Conservation (phyloP, 2,797 vertebrate species). For the Psittacula echo region DNA sequence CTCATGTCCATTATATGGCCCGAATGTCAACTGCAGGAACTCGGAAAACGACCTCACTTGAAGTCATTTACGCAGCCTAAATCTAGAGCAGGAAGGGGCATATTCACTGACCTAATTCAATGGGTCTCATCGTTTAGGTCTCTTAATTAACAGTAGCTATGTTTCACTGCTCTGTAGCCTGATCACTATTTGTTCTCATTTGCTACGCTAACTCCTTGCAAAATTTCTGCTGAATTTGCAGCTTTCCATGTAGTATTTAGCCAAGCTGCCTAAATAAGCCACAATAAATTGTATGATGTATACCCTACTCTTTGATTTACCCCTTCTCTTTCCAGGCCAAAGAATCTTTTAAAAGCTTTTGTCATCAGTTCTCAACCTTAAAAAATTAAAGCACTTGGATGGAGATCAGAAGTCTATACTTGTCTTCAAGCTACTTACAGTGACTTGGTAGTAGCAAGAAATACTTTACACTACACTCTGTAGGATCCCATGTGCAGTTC, state of each 20-base stretch:
- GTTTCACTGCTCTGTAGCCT: constrained; percentile 30
- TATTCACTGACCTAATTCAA: constrained; percentile 59
- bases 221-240: constrained; percentile 54
- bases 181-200: constrained; percentile 59
- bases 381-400: constrained; percentile 22
- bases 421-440: neutral
- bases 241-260: constrained; percentile 28
- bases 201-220: neutral
- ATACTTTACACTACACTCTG: neutral
- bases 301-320: constrained; percentile 33
- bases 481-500: neutral
- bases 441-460: neutral
- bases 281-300: neutral
- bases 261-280: constrained; percentile 40
- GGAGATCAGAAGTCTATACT: neutral
- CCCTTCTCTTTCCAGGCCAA: neutral
- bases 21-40: constrained; percentile 28
- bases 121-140: neutral
- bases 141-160: constrained; percentile 60
- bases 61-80: constrained; percentile 53
- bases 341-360: constrained; percentile 1
- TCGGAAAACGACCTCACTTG: constrained; percentile 7
- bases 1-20: constrained; percentile 18
- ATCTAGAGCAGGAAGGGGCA: constrained; percentile 38
- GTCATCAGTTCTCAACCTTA: constrained; percentile 5